These are phyloP conservation scores for Drosophila mauritiana DNA, from an alignment of 1,140 invertebrate species.

Conservation along the genomic window DNA sequence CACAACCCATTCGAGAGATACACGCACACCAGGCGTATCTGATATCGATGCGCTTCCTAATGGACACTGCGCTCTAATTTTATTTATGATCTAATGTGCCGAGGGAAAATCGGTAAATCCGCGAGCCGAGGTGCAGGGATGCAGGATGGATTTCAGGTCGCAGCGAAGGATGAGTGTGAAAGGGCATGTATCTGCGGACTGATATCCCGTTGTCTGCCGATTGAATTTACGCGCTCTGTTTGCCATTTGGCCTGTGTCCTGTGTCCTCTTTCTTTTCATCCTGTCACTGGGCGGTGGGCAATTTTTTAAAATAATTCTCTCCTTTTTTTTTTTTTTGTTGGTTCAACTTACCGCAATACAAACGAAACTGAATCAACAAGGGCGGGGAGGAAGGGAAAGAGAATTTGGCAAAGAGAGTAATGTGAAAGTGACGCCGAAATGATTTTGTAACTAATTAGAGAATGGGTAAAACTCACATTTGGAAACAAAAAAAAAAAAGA, in stretches of 20 bases:
- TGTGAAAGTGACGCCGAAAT: constrained; percentile 11
- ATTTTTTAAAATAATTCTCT: constrained; percentile 59
- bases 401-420: not conserved
- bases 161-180: constrained; percentile 67
- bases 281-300: constrained; percentile 63
- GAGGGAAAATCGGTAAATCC: constrained; percentile 41
- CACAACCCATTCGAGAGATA: constrained; percentile 56
- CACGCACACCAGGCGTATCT: constrained; percentile 72
- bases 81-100: constrained; percentile 81
- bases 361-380: constrained; percentile 55
- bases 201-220: constrained; percentile 76
- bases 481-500: not conserved
- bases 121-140: constrained; percentile 5
- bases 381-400: constrained; percentile 15
- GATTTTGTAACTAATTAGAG: constrained; percentile 12
- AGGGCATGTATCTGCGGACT: constrained; percentile 81
- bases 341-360: constrained; percentile 46
- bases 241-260: constrained; percentile 54
- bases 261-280: constrained; percentile 22
- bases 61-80: constrained; percentile 79
- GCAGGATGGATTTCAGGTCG: constrained; percentile 4
- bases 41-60: constrained; percentile 74
- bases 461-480: not conserved
- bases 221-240: constrained; percentile 64
- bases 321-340: constrained; percentile 21